Evolutionary conservation across 2,888 invertebrate genomes (phyloP), one percentile per base, ranked within the genome.

Genomic region (Tineola bisselliella): DNA sequence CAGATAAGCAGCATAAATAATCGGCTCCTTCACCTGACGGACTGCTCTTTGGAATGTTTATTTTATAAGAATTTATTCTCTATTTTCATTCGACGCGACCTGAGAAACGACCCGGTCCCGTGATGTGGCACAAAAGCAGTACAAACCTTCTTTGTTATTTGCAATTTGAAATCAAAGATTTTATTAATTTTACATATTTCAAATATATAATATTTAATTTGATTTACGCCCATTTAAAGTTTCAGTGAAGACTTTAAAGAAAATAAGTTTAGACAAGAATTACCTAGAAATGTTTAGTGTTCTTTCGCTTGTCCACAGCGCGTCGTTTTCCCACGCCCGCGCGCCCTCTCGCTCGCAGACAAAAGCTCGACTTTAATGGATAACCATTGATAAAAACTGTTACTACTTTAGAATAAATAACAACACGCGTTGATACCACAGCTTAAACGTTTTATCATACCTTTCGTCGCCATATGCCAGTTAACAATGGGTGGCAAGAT

Each of bases 1-100:
- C 74, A 74, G 79, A 80, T 80, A 77, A 79, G 74, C 72, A 70
- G 73, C 70, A 76, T 77, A 77, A 77, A 79, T 79, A 79, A 77
- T 76, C 75, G 75, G 69, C 69, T 70, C 69, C 70, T 68, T 69
- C 70, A 70, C 71, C 69, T 77, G 76, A 79, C 73, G 72, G 74
- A 63, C 63, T 70, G 71, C 71, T 71, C 68, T 66, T 67, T 66
- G 67, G 68, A 72, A 72, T 71, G 71, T 69, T 72, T 70, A 67
- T 67, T 67, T 69, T 71, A 67, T 68, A 64, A 67, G 71, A 71
- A 71, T 69, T 38, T 67, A 67, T 69, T 70, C 67, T 71, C 67
- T 69, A 68, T 71, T 69, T 70, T 70, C 69, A 25, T 56, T 43
- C 18, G 54, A 54, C 19, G 54, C 25, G 54, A 54, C 54, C 54